Evolutionary conservation across 1,140 invertebrate genomes (phyloP).

Genomic region (Magallana angulata): DNA sequence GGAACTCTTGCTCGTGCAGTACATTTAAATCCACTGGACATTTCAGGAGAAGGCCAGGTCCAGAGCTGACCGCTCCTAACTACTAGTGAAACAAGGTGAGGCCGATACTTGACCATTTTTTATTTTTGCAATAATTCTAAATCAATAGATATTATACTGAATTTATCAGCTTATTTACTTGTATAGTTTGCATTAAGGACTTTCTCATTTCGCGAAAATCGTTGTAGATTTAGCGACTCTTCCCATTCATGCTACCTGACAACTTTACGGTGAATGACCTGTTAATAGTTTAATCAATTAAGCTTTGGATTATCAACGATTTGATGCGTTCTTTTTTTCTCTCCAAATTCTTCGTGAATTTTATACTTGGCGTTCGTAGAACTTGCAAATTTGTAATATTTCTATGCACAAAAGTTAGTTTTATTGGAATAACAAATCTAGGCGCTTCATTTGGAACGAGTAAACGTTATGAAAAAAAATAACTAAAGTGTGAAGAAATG

Average conservation of each 20-base stretch:
- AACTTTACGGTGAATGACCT: neutral
- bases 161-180: neutral
- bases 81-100: constrained; percentile 7
- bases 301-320: neutral
- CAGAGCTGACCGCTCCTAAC: constrained; percentile 5
- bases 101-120: neutral
- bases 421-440: no score
- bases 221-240: no score
- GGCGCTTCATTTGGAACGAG: no score
- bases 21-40: constrained; percentile 10
- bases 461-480: neutral
- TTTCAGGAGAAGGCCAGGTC: neutral
- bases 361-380: no score
- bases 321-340: neutral
- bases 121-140: no score
- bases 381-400: no score
- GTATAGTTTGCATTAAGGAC: neutral
- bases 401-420: no score
- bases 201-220: neutral
- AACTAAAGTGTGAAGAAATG: neutral
- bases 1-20: constrained; percentile 9
- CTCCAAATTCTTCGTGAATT: neutral
- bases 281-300: neutral
- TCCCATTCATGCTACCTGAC: neutral
- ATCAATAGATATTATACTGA: no score